Base-by-base conservation (phyloP, 2,888 invertebrate species). In the Strigamia maritima region DNA sequence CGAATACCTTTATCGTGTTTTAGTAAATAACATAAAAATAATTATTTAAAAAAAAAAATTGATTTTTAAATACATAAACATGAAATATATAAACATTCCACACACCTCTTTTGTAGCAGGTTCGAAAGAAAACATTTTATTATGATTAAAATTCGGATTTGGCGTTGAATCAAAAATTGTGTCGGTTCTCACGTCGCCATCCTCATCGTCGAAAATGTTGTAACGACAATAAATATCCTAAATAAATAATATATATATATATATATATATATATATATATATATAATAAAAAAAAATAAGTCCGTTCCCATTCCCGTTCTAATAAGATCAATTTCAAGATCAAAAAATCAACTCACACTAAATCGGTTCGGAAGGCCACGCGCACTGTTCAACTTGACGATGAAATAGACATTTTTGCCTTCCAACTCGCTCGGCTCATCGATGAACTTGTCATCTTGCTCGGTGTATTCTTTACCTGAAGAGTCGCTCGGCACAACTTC, bases 401-500 rank as follows among this genome's bases (percentile, higher is more conserved):
- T 85, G 83, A 89, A 89, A 82, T 86, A 84, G 16, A 88, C 81
- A 79, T 87, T 85, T 82, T 87, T 86, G 6, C 88, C 89, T 1
- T 88, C 82, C 75, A 89, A 83, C 80, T 88, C 86, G 4, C 84
- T 83, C 0, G 89, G 88, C 75, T 86, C 84, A 78, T 89, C 88
- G 3, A 88, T 87, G 83, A 87, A 89, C 77, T 84, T 84, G 81
- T 87, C 86, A 81, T 88, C 88, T 35, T 85, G 85, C 75, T 88
- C 89, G 0, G 85, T 85, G 81, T 86, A 87, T 80, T 88, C 88
- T 80, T 87, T 86, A 2, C 89, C 89, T 22, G 86, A 84, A 6
- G 85, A 82, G 77, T 87, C 85, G 82, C 89, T 89, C 0, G 89
- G 89, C 1, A 86, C 82, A 0, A 88, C 81, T 79, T 88, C 87